Evolutionary conservation across 2,113 vertebrate genomes (phyloP).

Genomic region (Podilymbus podiceps): DNA sequence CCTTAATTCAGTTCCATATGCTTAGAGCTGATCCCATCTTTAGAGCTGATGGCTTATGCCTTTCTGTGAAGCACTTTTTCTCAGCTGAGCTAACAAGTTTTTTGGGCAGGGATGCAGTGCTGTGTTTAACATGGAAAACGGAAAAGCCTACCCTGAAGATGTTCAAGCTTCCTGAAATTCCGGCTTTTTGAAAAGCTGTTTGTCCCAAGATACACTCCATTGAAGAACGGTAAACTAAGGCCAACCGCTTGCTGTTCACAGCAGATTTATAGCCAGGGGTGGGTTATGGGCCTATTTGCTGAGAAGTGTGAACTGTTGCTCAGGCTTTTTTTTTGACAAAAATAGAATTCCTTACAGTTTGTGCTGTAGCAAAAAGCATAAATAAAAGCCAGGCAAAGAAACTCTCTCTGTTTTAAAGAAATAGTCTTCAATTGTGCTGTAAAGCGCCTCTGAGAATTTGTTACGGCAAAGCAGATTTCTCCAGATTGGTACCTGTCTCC

Average conservation of each 20-base stretch:
- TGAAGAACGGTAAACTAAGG: background rate
- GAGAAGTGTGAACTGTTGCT: background rate
- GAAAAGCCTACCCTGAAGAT: background rate
- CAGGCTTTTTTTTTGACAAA: background rate
- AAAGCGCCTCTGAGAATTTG: background rate
- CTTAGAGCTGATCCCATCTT: background rate
- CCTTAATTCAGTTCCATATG: background rate
- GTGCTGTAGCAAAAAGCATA: background rate
- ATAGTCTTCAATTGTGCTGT: background rate
- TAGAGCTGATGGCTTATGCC: background rate
- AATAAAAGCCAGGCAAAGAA: background rate
- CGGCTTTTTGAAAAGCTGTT: background rate
- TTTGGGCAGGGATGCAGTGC: background rate
- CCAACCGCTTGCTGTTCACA: background rate
- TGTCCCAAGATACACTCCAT: background rate
- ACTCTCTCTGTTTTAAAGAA: background rate
- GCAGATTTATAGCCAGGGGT: background rate
- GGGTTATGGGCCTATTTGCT: background rate
- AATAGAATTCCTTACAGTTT: background rate
- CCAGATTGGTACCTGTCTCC: background rate
- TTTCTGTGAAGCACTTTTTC: slow-evolving; percentile 19
- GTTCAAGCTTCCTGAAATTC: background rate
- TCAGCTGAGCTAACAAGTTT: slow-evolving; percentile 20
- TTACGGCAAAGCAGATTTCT: background rate
- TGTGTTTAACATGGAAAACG: background rate